A percentile compares a stretch with the other conserved stretches of the same genome.
These are phyloP conservation scores for Bos javanicus DNA, from an alignment of 2,113 vertebrate species.

Conservation along the genomic window DNA sequence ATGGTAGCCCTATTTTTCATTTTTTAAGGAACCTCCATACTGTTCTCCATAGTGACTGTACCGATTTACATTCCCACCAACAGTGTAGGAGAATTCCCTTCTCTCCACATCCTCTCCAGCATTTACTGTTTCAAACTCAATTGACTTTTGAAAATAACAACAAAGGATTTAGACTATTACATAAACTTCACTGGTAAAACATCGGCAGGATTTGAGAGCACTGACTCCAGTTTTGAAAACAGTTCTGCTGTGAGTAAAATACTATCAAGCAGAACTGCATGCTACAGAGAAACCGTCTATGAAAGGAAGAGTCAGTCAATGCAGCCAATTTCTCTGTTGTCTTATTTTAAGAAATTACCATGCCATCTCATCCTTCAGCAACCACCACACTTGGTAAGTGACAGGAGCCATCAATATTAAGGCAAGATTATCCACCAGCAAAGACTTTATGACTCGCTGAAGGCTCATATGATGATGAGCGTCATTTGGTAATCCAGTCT, in stretches of 20 bases:
- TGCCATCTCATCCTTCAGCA: background rate
- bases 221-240: background rate
- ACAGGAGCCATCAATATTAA: background rate
- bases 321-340: background rate
- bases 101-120: background rate
- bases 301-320: background rate
- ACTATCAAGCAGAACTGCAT: background rate
- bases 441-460: background rate
- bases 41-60: background rate
- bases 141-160: background rate
- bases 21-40: background rate
- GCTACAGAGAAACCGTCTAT: background rate
- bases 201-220: background rate
- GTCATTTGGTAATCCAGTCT: background rate
- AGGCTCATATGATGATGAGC: background rate
- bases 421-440: background rate
- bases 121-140: background rate
- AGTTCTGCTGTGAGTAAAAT: background rate
- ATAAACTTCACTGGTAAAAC: background rate
- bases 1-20: background rate
- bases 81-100: background rate
- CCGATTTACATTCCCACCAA: background rate
- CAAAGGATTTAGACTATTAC: background rate
- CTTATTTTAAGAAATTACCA: background rate
- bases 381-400: background rate